Base-by-base conservation (phyloP, 2,113 vertebrate genomes). In the Nymphicus hollandicus region DNA sequence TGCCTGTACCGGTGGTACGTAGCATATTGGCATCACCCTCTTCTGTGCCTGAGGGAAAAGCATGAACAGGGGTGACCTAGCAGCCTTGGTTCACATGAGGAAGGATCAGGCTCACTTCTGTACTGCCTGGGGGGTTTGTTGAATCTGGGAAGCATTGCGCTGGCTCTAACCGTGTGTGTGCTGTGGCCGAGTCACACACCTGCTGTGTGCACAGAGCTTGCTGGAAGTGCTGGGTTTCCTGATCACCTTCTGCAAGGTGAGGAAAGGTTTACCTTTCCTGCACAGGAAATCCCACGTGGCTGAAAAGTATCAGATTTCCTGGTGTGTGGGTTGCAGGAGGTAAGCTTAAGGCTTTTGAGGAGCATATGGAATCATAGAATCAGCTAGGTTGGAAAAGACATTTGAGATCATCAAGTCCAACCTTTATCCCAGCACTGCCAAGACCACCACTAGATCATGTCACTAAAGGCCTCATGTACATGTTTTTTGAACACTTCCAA, bases 71-170 rank as follows among this genome's bases (percentile, higher is more conserved):
- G 13, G 6, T 50, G 25, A 50, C 23, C 24, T 28, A 17, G 20
- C 1, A 1, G 1, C 29, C 33, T 63, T 1, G 1, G 14, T 17
- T 89, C 33, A 6, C 0, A 0, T 5, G 9, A 29, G 13, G 35
- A 80, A 28, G 12, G 35, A 20, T 76, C 25, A 18, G 17, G 13
- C 16, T 70, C 1, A 0, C 70, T 71, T 39, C 31, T 68, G 7
- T 46, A 2, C 27, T 53, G 41, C 70, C 22, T 19, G 61, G 7
- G 8, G 9, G 7, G 2, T 35, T 43, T 70, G 50, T 47, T 64
- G 52, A 47, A 18, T 41, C 18, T 14, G 4, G 33, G 29, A 46
- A 35, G 20, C n/a, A 29, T 17, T 2, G 2, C 0, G 1, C 50
- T 78, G 86, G 33, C 70, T 68, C 7, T 6, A 11, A 49, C 13